Evolutionary conservation across 2,113 vertebrate species (phyloP).

Genomic region (Okapia johnstoni): DNA sequence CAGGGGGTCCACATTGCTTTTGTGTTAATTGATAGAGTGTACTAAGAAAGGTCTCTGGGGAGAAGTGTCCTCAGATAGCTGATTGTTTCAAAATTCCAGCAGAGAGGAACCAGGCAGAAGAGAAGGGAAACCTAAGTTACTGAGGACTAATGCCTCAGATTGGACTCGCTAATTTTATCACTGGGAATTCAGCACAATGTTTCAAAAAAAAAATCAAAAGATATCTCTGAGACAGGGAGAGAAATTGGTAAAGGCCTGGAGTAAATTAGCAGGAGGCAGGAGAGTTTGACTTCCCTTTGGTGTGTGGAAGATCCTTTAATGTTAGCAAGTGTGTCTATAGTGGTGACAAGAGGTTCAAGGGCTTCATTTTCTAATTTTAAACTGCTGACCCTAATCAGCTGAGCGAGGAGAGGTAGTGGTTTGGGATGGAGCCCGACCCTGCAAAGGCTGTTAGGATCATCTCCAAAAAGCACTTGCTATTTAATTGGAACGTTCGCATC

Average conservation of each 20-base stretch:
- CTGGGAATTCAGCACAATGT: slow-evolving; percentile 38
- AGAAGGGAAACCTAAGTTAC: slow-evolving; percentile 72
- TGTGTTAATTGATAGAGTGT: slow-evolving; percentile 80
- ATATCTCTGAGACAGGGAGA: slow-evolving; percentile 30
- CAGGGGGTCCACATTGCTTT: slow-evolving; percentile 79
- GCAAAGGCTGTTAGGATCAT: background rate
- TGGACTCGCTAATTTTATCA: slow-evolving; percentile 71
- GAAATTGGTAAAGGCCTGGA: slow-evolving; percentile 14
- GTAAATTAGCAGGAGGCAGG: slow-evolving; percentile 48
- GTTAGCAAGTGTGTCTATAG: slow-evolving; percentile 42
- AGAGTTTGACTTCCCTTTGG: slow-evolving; percentile 51
- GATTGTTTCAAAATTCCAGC: slow-evolving; percentile 81
- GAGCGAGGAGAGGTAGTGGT: background rate
- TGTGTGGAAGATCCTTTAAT: slow-evolving; percentile 52
- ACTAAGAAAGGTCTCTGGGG: slow-evolving; percentile 74
- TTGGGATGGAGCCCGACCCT: background rate
- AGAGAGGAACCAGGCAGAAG: slow-evolving; percentile 76
- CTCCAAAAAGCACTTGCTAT: slow-evolving; percentile 22
- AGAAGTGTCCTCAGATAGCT: slow-evolving; percentile 78
- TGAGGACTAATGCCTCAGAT: slow-evolving; percentile 61
- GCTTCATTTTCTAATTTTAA: slow-evolving; percentile 64
- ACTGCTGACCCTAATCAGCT: slow-evolving; percentile 65
- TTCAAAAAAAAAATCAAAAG: slow-evolving; percentile 58
- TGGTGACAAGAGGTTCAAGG: slow-evolving; percentile 45
- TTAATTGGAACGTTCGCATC: slow-evolving; percentile 58